Evolutionary conservation across 2,797 vertebrate species (phyloP).

Genomic region (Macrochelys suwanniensis): DNA sequence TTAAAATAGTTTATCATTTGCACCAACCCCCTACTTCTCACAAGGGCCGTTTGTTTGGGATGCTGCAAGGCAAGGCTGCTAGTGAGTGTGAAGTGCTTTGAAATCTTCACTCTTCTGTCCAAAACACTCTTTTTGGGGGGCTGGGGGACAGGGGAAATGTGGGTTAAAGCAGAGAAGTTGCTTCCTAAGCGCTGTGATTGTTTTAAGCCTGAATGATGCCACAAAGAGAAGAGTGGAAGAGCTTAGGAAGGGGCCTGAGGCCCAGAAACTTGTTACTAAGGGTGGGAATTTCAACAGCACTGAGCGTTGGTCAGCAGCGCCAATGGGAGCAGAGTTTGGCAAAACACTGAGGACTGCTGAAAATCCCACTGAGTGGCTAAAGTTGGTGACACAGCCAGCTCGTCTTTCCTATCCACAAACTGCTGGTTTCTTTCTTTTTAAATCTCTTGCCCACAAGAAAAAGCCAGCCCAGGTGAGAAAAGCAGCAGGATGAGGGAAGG

Average conservation of each 20-base stretch:
- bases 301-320: neutral
- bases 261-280: neutral
- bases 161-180: neutral
- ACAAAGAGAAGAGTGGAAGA: neutral
- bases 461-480: rapidly evolving
- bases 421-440: neutral
- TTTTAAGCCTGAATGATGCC: neutral
- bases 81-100: neutral
- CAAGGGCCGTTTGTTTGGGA: neutral
- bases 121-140: neutral
- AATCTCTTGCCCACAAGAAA: neutral
- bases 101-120: neutral
- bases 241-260: no score
- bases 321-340: neutral
- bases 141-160: neutral
- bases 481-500: neutral
- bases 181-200: neutral
- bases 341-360: neutral
- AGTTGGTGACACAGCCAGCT: neutral
- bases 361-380: neutral
- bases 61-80: neutral
- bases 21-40: neutral
- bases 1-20: neutral
- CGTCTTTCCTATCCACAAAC: neutral
- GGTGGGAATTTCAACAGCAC: rapidly evolving